phyloP scores from a whole-genome alignment of 2,797 vertebrate species.

The Enteromius viviparus region DNA sequence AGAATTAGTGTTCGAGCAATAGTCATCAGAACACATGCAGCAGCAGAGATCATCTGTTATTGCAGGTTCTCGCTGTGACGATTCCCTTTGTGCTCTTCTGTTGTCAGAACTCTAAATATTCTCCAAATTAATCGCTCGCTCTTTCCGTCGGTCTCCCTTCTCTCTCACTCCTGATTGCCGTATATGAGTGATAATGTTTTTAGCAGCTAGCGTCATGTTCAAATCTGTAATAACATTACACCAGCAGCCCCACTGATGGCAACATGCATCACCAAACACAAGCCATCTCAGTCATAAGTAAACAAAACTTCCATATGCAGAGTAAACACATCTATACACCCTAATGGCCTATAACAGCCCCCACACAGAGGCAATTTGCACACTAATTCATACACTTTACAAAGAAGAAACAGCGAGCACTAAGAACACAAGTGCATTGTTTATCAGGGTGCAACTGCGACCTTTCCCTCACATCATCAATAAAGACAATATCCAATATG shows the following conservation, averaged over 20 bases:
- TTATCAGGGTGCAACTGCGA: slow-evolving; percentile 25
- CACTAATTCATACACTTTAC: slow-evolving; percentile 42
- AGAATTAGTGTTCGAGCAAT: slow-evolving; percentile 10
- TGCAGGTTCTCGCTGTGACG: slow-evolving; percentile 19
- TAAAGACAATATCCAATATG: slow-evolving; percentile 27
- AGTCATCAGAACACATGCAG: slow-evolving; percentile 15
- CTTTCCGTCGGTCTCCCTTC: slow-evolving; percentile 46
- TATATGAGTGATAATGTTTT: slow-evolving; percentile 51
- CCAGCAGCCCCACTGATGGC: slow-evolving; percentile 49
- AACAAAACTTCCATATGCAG: slow-evolving; percentile 51
- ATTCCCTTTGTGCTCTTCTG: slow-evolving; percentile 39
- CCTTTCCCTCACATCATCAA: slow-evolving; percentile 33
- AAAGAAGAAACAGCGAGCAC: slow-evolving; percentile 33
- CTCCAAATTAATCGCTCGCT: slow-evolving; percentile 41
- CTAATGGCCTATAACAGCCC: slow-evolving; percentile 51
- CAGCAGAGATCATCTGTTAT: slow-evolving; percentile 35
- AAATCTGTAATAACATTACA: slow-evolving; percentile 54
- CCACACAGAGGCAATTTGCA: slow-evolving; percentile 50
- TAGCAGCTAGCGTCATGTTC: slow-evolving; percentile 48
- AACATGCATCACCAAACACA: slow-evolving; percentile 53
- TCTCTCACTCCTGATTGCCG: slow-evolving; percentile 55
- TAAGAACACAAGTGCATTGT: slow-evolving; percentile 36
- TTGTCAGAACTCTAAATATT: slow-evolving; percentile 46
- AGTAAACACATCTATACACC: slow-evolving; percentile 50
- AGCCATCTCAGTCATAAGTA: slow-evolving; percentile 48